phyloP scores from a whole-genome alignment of 2,797 vertebrate genomes.

The Diplodus puntazzo region DNA sequence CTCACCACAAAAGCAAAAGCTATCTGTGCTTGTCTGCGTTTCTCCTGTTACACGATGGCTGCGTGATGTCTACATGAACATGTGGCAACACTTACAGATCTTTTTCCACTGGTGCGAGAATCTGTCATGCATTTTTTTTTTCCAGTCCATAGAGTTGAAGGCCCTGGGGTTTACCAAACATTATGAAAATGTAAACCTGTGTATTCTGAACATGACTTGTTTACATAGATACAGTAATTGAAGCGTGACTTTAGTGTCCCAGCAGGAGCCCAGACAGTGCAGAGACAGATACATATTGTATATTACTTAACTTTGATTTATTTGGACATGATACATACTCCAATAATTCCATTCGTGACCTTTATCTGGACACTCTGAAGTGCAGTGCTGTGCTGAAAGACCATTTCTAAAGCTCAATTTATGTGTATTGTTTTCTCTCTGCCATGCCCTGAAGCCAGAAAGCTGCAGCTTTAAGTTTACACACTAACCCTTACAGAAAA shows the following conservation, averaged over 20 bases:
- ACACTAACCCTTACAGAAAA: background rate
- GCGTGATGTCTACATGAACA: constrained; percentile 75
- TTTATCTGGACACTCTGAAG: background rate
- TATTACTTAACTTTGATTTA: background rate
- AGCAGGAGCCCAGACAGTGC: constrained; percentile 6
- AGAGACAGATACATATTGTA: background rate
- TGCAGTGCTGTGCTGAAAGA: background rate
- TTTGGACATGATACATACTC: background rate
- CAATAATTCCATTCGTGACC: background rate
- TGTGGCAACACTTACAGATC: constrained; percentile 81
- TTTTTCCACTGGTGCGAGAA: constrained; percentile 76
- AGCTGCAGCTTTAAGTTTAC: background rate
- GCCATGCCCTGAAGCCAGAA: background rate
- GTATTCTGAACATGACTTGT: constrained; percentile 50
- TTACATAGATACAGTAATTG: constrained; percentile 41
- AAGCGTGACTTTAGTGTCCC: constrained; percentile 3
- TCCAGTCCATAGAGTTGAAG: constrained; percentile 64
- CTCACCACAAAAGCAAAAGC: constrained; percentile 64
- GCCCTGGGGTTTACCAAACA: constrained; percentile 50
- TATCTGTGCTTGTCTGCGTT: constrained; percentile 66
- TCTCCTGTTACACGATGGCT: constrained; percentile 73
- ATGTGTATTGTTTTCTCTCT: background rate
- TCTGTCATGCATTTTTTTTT: constrained; percentile 68
- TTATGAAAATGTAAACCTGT: constrained; percentile 62
- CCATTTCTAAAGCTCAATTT: background rate